Evolutionary conservation across 1,140 invertebrate genomes (phyloP).

Genomic region (Pentalonia nigronervosa): DNA sequence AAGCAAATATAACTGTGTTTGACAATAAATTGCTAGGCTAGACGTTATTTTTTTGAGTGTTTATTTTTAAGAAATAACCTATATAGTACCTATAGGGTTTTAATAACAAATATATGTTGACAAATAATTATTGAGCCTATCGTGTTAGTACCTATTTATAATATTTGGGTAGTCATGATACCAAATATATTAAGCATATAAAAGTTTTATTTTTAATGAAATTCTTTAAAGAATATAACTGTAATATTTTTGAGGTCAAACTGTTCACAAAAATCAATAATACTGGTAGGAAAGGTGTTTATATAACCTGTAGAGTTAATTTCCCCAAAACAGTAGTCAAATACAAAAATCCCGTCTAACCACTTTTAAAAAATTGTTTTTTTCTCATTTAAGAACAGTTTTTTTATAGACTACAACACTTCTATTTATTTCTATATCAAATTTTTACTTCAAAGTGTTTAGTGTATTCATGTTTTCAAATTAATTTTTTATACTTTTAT

Average conservation of each 20-base stretch:
- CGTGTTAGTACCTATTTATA: background rate
- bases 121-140: background rate
- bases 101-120: background rate
- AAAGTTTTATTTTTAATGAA: background rate
- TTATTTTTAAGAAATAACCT: background rate
- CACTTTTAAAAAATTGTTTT: background rate
- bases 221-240: background rate
- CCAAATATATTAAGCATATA: background rate
- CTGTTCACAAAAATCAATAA: slow-evolving; percentile 45
- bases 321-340: background rate
- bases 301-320: slow-evolving; percentile 51
- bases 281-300: slow-evolving; percentile 4
- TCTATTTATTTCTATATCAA: background rate
- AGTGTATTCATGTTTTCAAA: background rate
- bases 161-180: background rate
- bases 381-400: background rate
- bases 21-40: background rate
- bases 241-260: slow-evolving; percentile 45
- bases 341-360: background rate
- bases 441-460: background rate
- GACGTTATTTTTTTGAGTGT: background rate
- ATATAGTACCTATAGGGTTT: background rate
- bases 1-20: too few species aligned
- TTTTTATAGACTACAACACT: background rate
- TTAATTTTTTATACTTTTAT: background rate